A percentile compares a stretch with the other conserved stretches of the same genome.
phyloP scores from a whole-genome alignment of 23 tunicate genomes.

The Ascidia mentula region DNA sequence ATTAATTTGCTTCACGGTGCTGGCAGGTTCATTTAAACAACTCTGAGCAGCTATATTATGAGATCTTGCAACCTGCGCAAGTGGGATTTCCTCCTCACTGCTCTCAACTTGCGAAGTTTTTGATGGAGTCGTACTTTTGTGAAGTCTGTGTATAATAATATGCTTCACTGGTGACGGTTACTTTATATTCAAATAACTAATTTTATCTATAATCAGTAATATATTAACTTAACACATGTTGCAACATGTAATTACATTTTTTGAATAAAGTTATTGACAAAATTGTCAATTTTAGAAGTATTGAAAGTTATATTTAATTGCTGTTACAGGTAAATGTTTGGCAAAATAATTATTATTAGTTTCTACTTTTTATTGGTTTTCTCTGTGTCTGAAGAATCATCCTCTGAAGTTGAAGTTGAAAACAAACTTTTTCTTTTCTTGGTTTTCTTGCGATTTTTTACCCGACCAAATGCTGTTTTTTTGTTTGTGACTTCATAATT shows the following conservation, averaged over 20 bases:
- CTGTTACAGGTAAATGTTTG: too few relatives aligned
- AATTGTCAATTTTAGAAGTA: too few relatives aligned
- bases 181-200: too few relatives aligned
- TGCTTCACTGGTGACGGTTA: too few relatives aligned
- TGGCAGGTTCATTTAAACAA: background rate
- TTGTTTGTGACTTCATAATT: constrained; percentile 8
- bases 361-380: background rate
- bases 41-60: background rate
- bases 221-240: too few relatives aligned
- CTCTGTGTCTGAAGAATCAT: constrained; percentile 28
- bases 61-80: background rate
- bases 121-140: background rate
- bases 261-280: too few relatives aligned
- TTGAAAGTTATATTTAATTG: too few relatives aligned
- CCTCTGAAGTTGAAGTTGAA: constrained; percentile 34
- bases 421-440: constrained; percentile 28
- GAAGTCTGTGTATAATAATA: too few relatives aligned
- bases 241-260: too few relatives aligned
- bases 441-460: background rate
- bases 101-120: background rate
- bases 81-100: background rate
- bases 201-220: too few relatives aligned
- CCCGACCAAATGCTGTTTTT: background rate
- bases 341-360: too few relatives aligned
- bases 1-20: background rate